Evolutionary conservation across 1,140 invertebrate genomes (phyloP).

Genomic region (Drosophila arawakana): DNA sequence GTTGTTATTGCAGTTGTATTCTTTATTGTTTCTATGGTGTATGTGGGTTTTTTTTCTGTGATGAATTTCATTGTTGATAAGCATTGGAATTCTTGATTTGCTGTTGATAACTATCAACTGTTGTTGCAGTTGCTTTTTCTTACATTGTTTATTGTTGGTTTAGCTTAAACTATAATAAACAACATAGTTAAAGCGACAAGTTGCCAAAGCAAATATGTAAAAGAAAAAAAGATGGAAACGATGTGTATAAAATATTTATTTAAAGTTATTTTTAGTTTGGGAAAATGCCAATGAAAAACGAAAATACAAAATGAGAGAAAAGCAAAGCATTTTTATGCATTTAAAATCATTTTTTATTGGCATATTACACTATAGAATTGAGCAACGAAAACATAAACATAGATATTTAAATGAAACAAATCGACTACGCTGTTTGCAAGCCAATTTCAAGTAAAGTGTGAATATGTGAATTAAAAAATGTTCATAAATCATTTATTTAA

Average conservation of each 20-base stretch:
- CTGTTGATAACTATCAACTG: not conserved
- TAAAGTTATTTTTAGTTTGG: too few relatives aligned
- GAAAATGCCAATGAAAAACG: too few relatives aligned
- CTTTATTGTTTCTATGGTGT: constrained; percentile 11
- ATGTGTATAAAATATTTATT: too few relatives aligned
- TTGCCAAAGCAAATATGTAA: not conserved
- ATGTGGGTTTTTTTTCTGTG: not conserved
- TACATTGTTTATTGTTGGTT: not conserved
- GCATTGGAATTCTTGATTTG: not conserved
- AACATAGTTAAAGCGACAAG: not conserved
- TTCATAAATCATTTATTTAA: constrained; percentile 5
- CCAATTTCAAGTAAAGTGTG: too few relatives aligned
- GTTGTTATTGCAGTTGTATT: not conserved
- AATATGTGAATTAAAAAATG: not conserved
- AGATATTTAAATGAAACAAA: too few relatives aligned
- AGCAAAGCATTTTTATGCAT: too few relatives aligned
- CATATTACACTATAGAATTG: too few relatives aligned
- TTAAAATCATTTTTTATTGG: too few relatives aligned
- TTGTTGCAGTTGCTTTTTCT: not conserved
- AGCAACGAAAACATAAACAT: too few relatives aligned
- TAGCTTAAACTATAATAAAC: not conserved
- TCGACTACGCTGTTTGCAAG: too few relatives aligned
- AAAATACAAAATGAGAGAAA: too few relatives aligned
- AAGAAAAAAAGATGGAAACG: too few relatives aligned
- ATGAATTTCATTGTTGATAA: constrained; percentile 13